Conservation (phyloP, 2,888 invertebrate species). For the Leptinotarsa haldemani region DNA sequence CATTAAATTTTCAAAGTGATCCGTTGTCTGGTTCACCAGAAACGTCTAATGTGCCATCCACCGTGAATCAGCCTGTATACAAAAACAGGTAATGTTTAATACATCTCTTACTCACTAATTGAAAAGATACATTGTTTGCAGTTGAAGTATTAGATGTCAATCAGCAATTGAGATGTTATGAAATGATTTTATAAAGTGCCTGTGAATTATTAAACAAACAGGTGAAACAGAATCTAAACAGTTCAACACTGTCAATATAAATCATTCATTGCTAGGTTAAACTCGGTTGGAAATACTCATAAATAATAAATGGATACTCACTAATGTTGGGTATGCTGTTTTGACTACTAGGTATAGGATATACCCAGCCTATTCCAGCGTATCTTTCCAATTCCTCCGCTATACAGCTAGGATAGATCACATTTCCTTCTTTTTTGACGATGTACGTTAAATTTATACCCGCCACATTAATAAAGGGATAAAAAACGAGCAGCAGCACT, state of each 20-base stretch:
- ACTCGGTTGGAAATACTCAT: not conserved
- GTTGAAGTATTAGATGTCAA: not conserved
- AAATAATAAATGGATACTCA: conserved; percentile 45
- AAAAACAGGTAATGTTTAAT: too few relatives aligned
- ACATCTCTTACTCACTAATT: too few relatives aligned
- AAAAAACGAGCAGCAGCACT: conserved; percentile 43
- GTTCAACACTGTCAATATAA: not conserved
- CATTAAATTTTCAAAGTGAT: too few relatives aligned
- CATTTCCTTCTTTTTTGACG: conserved; percentile 50
- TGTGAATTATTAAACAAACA: not conserved
- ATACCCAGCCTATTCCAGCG: conserved; percentile 60
- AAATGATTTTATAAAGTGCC: not conserved
- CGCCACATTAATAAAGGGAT: conserved; percentile 38
- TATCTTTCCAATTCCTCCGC: conserved; percentile 59
- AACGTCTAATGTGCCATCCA: too few relatives aligned
- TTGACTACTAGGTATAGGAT: conserved; percentile 54
- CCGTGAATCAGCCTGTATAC: too few relatives aligned
- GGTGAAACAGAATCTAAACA: not conserved
- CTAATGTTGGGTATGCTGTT: conserved; percentile 55
- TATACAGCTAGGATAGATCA: conserved; percentile 57
- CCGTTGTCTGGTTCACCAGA: too few relatives aligned
- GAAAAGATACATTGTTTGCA: not conserved
- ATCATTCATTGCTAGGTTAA: not conserved
- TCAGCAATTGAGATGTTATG: not conserved
- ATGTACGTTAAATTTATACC: conserved; percentile 58